These are phyloP conservation scores for Meriones psammophilus DNA, from an alignment of 2,797 vertebrate genomes.

Conservation along the genomic window DNA sequence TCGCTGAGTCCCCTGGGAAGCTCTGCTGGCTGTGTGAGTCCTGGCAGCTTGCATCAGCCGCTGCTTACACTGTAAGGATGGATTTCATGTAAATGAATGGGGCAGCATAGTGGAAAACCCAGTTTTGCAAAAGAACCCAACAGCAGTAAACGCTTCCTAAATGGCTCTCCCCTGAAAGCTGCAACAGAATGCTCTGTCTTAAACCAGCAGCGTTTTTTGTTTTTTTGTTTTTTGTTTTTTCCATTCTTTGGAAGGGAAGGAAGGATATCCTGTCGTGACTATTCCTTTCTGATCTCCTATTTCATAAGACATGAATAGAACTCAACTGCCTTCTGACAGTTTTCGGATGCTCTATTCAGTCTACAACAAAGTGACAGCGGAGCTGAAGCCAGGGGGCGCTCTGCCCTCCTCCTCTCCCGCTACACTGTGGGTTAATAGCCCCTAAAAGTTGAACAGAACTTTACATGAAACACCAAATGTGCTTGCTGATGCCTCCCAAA, in stretches of 20 bases:
- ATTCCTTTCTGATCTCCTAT: not conserved
- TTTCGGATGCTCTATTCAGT: not conserved
- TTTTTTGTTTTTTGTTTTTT: not conserved
- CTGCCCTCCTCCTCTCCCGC: not conserved
- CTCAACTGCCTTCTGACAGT: not conserved
- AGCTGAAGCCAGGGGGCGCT: not conserved
- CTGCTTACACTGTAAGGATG: not conserved
- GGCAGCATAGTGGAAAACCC: not conserved
- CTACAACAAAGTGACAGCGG: not conserved
- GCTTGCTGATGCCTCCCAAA: not conserved
- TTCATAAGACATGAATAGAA: not conserved
- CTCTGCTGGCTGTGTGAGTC: not conserved
- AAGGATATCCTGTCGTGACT: not conserved
- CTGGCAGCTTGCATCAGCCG: not conserved
- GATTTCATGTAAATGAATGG: constrained; percentile 10
- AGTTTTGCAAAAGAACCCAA: constrained; percentile 24
- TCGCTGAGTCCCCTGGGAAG: not conserved
- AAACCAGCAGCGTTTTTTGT: not conserved
- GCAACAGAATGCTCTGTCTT: not conserved
- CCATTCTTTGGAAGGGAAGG: not conserved
- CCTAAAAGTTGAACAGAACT: not conserved
- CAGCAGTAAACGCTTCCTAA: constrained; percentile 37
- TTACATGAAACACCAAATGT: not conserved
- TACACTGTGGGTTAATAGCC: not conserved
- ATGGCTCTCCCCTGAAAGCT: not conserved